Conservation (phyloP, 2,797 vertebrate species). For the Spinus pinus region DNA sequence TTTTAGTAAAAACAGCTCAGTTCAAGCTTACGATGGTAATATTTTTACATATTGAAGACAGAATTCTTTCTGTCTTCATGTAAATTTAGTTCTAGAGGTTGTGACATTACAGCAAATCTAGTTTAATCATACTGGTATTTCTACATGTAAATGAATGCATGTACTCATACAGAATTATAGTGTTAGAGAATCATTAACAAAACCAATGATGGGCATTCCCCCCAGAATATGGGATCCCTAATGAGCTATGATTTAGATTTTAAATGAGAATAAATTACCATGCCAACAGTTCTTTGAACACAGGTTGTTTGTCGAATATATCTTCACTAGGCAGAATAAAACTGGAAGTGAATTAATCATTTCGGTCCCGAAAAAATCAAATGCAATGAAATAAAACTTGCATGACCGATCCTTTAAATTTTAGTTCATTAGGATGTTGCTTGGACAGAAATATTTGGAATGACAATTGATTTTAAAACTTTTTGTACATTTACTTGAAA, state of each 20-base stretch:
- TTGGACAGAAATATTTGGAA: not conserved
- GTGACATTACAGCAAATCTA: not conserved
- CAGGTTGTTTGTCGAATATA: not conserved
- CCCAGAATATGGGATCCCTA: conserved; percentile 11
- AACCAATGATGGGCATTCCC: conserved; percentile 38
- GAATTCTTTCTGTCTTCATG: not conserved
- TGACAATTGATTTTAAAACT: not conserved
- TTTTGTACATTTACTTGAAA: not conserved
- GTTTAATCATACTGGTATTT: conserved; percentile 6
- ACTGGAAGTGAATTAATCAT: not conserved
- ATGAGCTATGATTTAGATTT: conserved; percentile 28
- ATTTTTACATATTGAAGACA: not conserved
- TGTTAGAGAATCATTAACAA: conserved; percentile 41
- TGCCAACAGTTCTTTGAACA: conserved; percentile 7
- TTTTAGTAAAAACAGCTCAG: not conserved
- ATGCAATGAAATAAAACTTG: not conserved
- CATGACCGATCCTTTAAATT: not conserved
- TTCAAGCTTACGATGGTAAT: not conserved
- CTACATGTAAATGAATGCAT: conserved; percentile 46
- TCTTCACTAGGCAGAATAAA: not conserved
- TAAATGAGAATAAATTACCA: conserved; percentile 43
- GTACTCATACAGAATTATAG: conserved; percentile 23
- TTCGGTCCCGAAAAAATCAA: not conserved
- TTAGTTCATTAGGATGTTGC: not conserved
- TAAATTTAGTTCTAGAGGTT: conserved; percentile 27